Evolutionary conservation across 2,113 vertebrate species (phyloP), one percentile per base, ranked within the genome.

Genomic region (Acrocephalus kingi): DNA sequence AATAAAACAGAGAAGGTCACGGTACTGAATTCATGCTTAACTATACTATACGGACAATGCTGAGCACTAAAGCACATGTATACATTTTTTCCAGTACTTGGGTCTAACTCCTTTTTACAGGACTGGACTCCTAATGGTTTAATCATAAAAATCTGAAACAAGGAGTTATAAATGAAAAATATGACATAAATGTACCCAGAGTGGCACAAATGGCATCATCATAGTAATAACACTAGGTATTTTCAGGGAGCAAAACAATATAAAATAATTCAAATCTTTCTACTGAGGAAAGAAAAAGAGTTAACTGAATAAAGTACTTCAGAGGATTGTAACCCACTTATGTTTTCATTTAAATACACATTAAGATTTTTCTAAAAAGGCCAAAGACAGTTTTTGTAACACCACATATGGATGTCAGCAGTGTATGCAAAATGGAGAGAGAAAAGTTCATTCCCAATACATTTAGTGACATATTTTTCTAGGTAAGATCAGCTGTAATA

Each of bases 321-420:
- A 92, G 96, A 96, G 91, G 89, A 93, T 94, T 96, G 92, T 94
- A 96, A 90, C 81, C 78, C 96, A 96, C 96, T 97, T 97, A 96
- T 97, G 96, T 97, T 97, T 97, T 97, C 96, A 96, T 97, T 97
- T 96, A 96, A 96, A 96, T 97, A 94, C 86, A 93, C 95, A 96
- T 97, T 96, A 97, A 92, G 71, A 82, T 95, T 97, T 96, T 96
- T 95, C 96, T 96, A 90, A 89, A 94, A 97, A 96, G 93, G 51
- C 94, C 92, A 95, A 89, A 94, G 88, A 95, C 85, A 94, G 83
- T 90, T 95, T 87, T 95, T 97, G 92, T 75, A 93, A 94, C 15
- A 48, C 86, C 87, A 93, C 90, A 97, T 96, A 93, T 94, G 96
- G 75, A 94, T 95, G 67, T 96, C 68, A 13, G 92, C 72, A 93